These are phyloP conservation scores for Sebastes cheni DNA, from an alignment of 2,797 vertebrate genomes.

Conservation along the genomic window DNA sequence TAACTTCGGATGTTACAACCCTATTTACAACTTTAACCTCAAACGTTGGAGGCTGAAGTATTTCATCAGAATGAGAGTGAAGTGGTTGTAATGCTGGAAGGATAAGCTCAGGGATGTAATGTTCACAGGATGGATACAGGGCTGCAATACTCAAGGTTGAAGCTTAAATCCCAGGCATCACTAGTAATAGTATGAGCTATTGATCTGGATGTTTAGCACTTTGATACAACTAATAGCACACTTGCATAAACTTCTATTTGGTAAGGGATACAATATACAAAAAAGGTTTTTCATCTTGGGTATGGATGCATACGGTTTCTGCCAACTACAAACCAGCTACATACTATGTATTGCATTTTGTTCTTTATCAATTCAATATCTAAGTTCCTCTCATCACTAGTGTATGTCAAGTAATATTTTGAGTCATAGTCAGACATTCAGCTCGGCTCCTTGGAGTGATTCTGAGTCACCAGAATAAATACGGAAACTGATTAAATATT, in stretches of 20 bases:
- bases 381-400: background rate
- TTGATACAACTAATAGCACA: no score
- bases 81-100: background rate
- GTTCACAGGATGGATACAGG: background rate
- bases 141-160: background rate
- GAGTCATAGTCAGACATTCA: background rate
- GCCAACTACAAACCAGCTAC: background rate
- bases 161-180: background rate
- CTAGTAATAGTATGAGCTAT: background rate
- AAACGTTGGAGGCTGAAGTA: background rate
- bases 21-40: background rate
- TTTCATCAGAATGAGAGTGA: background rate
- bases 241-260: no score
- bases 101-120: background rate
- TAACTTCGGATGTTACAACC: background rate
- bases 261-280: background rate
- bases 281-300: background rate
- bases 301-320: background rate
- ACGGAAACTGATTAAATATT: background rate
- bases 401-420: background rate
- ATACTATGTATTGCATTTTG: no score
- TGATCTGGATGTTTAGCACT: background rate
- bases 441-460: background rate
- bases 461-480: slow-evolving; percentile 10
- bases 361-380: background rate